Conservation (phyloP, 2,888 invertebrate genomes). For the Hedychridium roseum region DNA sequence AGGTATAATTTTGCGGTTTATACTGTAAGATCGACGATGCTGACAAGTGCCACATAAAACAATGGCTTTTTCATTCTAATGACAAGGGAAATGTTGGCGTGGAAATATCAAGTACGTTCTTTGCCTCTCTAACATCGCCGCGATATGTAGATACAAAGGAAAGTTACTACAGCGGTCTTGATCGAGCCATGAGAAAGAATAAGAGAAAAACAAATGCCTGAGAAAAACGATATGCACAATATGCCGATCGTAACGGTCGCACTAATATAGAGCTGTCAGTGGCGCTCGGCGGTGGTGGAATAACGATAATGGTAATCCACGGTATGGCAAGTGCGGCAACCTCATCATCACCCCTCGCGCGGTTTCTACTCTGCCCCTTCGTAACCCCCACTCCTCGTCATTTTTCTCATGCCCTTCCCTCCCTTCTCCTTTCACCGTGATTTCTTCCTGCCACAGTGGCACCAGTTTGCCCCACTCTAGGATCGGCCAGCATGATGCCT, state of each 20-base stretch:
- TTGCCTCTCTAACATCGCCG: no score
- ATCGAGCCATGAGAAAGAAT: no score
- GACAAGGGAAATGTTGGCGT: no score
- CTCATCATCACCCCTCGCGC: constrained; percentile 41
- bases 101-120: no score
- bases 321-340: constrained; percentile 55
- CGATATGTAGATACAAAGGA: no score
- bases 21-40: no score
- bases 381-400: constrained; percentile 7
- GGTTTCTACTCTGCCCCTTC: constrained; percentile 24
- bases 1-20: no score
- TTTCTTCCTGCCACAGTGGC: constrained; percentile 28
- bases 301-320: constrained; percentile 57
- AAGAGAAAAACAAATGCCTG: no score
- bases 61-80: no score
- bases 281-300: constrained; percentile 45
- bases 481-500: constrained; percentile 48
- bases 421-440: constrained; percentile 4
- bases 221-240: no score
- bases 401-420: constrained; percentile 8
- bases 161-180: no score
- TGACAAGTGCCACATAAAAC: no score
- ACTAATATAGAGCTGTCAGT: constrained; percentile 38
- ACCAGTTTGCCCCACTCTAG: constrained; percentile 14
- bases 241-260: constrained; percentile 36